Percentiles rank a stretch among this genome's conserved stretches.
Evolutionary conservation across 1,140 invertebrate species (phyloP).

Genomic region (Drosophila saltans): DNA sequence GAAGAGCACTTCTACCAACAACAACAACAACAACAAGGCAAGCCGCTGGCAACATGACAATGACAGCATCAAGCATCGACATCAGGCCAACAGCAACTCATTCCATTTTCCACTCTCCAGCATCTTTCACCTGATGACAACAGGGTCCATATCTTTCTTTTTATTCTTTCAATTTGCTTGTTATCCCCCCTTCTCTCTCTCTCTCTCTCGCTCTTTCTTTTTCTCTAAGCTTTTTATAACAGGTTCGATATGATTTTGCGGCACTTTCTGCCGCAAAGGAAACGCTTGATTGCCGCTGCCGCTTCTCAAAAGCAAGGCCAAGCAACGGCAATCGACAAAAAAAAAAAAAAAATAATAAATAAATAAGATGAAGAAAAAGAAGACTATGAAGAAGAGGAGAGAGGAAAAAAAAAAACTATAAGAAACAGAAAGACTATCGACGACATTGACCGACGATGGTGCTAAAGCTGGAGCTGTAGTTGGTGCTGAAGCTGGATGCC

Average conservation of each 20-base stretch:
- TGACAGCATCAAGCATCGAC: slow-evolving; percentile 39
- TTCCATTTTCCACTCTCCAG: not conserved
- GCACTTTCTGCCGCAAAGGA: slow-evolving; percentile 73
- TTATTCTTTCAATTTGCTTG: not conserved
- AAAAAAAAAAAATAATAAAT: slow-evolving; percentile 23
- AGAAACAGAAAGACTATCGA: slow-evolving; percentile 33
- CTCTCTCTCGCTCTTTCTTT: not conserved
- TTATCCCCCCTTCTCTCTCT: not conserved
- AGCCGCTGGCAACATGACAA: slow-evolving; percentile 30
- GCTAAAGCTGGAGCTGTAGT: slow-evolving; percentile 33
- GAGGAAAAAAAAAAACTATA: slow-evolving; percentile 3
- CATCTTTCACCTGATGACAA: slow-evolving; percentile 63
- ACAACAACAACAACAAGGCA: slow-evolving; percentile 4
- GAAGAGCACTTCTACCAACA: not conserved
- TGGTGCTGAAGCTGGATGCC: slow-evolving; percentile 47
- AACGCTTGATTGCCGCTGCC: slow-evolving; percentile 69
- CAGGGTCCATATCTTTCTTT: not conserved
- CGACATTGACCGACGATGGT: slow-evolving; percentile 67
- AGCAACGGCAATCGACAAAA: slow-evolving; percentile 62
- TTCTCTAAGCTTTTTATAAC: slow-evolving; percentile 54
- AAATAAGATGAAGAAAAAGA: slow-evolving; percentile 19
- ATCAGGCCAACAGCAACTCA: slow-evolving; percentile 13
- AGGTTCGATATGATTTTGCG: slow-evolving; percentile 79
- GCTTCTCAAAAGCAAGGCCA: slow-evolving; percentile 68
- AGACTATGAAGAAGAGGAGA: slow-evolving; percentile 16